Evolutionary conservation across 2,797 vertebrate species (phyloP).

Genomic region (Tarsius wallacei): DNA sequence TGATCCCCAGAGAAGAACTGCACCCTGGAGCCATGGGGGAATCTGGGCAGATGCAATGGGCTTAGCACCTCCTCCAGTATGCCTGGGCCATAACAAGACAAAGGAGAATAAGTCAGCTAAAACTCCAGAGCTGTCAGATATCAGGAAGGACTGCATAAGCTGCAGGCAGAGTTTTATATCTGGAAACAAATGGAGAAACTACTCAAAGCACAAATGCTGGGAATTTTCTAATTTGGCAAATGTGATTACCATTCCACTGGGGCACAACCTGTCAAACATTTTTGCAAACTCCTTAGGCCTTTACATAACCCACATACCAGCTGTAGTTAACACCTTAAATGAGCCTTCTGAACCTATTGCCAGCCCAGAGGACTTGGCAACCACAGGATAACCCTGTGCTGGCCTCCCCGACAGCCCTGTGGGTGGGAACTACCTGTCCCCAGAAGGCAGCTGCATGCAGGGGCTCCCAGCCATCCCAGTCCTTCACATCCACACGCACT

Average conservation of each 20-base stretch:
- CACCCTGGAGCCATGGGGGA: neutral
- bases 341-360: neutral
- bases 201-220: neutral
- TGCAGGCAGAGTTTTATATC: neutral
- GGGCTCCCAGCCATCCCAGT: conserved; percentile 98
- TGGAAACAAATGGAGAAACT: neutral
- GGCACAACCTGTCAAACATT: neutral
- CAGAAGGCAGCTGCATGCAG: conserved; percentile 98
- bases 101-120: neutral
- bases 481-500: conserved; percentile 95
- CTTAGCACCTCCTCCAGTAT: neutral
- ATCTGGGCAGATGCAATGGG: neutral
- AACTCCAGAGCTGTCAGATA: neutral
- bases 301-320: neutral
- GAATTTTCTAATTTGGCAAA: conserved; percentile 19
- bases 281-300: neutral
- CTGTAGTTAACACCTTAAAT: too few species aligned
- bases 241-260: neutral
- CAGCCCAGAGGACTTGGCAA: neutral
- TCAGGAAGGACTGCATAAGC: neutral
- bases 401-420: neutral
- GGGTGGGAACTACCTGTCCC: conserved; percentile 95
- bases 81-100: neutral
- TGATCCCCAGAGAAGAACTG: neutral
- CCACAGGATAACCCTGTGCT: neutral